These are phyloP conservation scores for Lysiphlebus fabarum DNA, from an alignment of 1,140 invertebrate genomes.

Conservation along the genomic window DNA sequence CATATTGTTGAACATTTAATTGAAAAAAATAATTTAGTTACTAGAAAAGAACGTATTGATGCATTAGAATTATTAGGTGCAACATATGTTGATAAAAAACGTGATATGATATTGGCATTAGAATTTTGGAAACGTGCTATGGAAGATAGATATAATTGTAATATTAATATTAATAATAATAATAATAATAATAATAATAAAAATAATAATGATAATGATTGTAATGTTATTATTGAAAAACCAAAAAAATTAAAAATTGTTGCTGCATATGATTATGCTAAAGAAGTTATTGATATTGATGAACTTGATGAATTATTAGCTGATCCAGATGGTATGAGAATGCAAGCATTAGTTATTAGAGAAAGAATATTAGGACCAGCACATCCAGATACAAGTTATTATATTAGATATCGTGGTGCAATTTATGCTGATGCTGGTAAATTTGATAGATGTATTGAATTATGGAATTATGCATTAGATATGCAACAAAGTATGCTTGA, in stretches of 20 bases:
- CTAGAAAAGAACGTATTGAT: constrained; percentile 78
- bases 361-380: constrained; percentile 88
- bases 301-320: constrained; percentile 82
- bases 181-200: too few species aligned
- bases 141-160: constrained; percentile 72
- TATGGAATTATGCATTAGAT: constrained; percentile 96
- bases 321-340: constrained; percentile 93
- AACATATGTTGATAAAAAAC: constrained; percentile 93
- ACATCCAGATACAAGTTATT: constrained; percentile 95
- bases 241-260: constrained; percentile 66
- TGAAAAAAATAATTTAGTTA: constrained; percentile 62
- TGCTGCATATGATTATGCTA: constrained; percentile 82
- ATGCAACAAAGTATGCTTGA: constrained; percentile 93
- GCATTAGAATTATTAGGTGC: constrained; percentile 92
- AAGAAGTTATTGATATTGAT: constrained; percentile 75
- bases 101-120: constrained; percentile 87
- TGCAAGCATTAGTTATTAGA: constrained; percentile 91
- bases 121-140: constrained; percentile 87
- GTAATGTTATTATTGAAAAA: constrained; percentile 64
- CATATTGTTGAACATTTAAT: constrained; percentile 92
- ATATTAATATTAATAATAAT: too few species aligned
- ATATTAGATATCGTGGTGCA: constrained; percentile 88
- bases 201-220: constrained; percentile 36
- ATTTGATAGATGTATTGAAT: constrained; percentile 84
- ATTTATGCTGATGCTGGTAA: constrained; percentile 93